phyloP scores from a whole-genome alignment of 2,888 invertebrate genomes.

The Stenoptilia bipunctidactyla region DNA sequence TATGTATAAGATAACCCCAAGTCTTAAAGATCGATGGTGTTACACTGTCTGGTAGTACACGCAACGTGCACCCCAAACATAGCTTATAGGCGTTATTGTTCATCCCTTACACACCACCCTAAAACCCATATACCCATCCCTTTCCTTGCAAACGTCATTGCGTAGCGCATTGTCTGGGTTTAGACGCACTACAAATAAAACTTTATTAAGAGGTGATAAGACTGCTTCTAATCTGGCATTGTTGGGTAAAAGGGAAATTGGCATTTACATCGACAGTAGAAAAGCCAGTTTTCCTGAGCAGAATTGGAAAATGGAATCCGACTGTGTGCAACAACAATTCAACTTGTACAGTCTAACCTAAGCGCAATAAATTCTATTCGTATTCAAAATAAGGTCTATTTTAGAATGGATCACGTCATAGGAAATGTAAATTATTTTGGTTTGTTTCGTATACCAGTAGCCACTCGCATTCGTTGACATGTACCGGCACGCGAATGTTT shows the following conservation, averaged over 20 bases:
- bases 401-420: constrained; percentile 4
- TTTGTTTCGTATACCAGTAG: constrained; percentile 5
- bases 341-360: neutral
- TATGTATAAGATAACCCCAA: too few relatives aligned
- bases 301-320: constrained; percentile 54
- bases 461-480: constrained; percentile 53
- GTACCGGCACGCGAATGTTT: constrained; percentile 65
- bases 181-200: neutral
- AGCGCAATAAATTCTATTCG: neutral
- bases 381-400: constrained; percentile 7
- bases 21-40: constrained; percentile 64
- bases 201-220: constrained; percentile 15
- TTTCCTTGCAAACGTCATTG: constrained; percentile 60
- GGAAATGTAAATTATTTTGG: constrained; percentile 4
- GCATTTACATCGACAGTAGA: constrained; percentile 63
- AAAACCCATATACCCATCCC: constrained; percentile 25
- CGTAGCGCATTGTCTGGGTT: constrained; percentile 60
- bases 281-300: constrained; percentile 66
- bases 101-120: constrained; percentile 31
- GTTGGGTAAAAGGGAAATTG: constrained; percentile 53
- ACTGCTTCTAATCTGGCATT: constrained; percentile 22
- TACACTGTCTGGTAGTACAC: constrained; percentile 37
- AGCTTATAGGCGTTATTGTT: constrained; percentile 33
- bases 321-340: constrained; percentile 23
- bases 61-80: constrained; percentile 53